Base-by-base conservation (phyloP, 2,888 invertebrate species). In the Sisyra nigra region DNA sequence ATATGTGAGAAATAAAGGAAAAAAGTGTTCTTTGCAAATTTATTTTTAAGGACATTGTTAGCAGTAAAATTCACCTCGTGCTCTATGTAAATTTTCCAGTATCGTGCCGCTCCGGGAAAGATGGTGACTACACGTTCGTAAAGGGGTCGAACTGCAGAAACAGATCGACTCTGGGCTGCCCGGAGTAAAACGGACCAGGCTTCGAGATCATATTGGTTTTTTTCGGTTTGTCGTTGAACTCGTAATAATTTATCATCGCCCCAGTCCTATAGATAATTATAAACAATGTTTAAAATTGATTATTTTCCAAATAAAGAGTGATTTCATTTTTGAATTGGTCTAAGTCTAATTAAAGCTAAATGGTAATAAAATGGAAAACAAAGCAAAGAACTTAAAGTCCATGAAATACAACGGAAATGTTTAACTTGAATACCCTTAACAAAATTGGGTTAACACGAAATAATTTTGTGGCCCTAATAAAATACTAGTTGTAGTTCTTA, bases 21-120 rank as follows among this genome's bases (percentile, higher is more conserved):
- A 24, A 11, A 38, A 38, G 17, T n/a, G 24, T 17, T 40, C 29
- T 15, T 11, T 13, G 11, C 13, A 30, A 31, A 30, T n/a, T 40
- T 40, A 15, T 40, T 31, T 17, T 15, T 31, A 31, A 30, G n/a
- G 17, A 30, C 13, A 40, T 30, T 8, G 9, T 30, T 11, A 30
- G n/a, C n/a, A 40, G 7, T 31, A n/a, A 29, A 42, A 47, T 54
- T 57, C 64, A 88, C 87, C 81, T 96, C 94, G 67, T 93, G 92
- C 59, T 96, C 94, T 53, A 96, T 94, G 66, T 93, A 99, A 52
- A 96, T 88, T 67, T 94, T 93, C 98, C 98, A 99, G 61, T 88
- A 98, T 45, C 94, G 76, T 2, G 97, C 98, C 4, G 94, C 88
- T 30, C 92, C 93, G 0, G 97, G 94, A 58, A 97, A 98, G 5